Percentiles rank a stretch among this genome's conserved stretches.
Conservation (phyloP, 2,888 invertebrate genomes). For the Cryptocheilus praepositus region DNA sequence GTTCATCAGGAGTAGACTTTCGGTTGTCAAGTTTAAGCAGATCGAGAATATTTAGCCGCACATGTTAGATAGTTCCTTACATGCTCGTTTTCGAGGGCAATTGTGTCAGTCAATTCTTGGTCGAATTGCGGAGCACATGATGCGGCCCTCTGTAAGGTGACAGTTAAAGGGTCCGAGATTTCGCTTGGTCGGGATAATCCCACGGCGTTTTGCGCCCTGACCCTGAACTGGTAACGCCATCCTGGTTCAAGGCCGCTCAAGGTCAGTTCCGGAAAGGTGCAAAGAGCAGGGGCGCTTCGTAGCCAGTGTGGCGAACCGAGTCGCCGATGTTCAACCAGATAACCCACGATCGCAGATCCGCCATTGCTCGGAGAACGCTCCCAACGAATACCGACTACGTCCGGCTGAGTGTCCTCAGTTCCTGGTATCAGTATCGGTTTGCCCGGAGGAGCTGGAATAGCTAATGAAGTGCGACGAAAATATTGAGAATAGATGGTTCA, state of each 20-base stretch:
- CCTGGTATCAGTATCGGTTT: slow-evolving; percentile 88
- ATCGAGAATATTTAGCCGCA: no score
- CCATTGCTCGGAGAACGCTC: slow-evolving; percentile 88
- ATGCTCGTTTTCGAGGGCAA: slow-evolving; percentile 88
- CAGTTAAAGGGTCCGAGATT: slow-evolving; percentile 89
- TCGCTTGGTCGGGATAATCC: slow-evolving; percentile 91
- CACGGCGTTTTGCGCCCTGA: slow-evolving; percentile 93
- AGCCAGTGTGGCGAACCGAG: slow-evolving; percentile 90
- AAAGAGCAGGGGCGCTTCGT: slow-evolving; percentile 84
- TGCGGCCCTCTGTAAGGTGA: slow-evolving; percentile 82
- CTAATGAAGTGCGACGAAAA: slow-evolving; percentile 72
- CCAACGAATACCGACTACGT: slow-evolving; percentile 90
- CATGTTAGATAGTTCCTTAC: slow-evolving; percentile 63
- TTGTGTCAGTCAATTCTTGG: slow-evolving; percentile 82
- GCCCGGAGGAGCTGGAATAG: slow-evolving; percentile 87
- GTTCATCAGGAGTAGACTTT: no score
- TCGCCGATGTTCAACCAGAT: slow-evolving; percentile 86
- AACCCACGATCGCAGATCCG: slow-evolving; percentile 89
- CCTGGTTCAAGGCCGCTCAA: slow-evolving; percentile 90
- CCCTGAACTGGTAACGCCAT: slow-evolving; percentile 92
- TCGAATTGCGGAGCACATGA: slow-evolving; percentile 85
- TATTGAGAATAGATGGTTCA: neutral
- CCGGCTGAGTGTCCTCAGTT: slow-evolving; percentile 84
- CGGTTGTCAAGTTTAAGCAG: no score
- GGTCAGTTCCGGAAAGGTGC: slow-evolving; percentile 84